phyloP scores from a whole-genome alignment of 2,888 invertebrate genomes.

The Chaetoderma sp. region DNA sequence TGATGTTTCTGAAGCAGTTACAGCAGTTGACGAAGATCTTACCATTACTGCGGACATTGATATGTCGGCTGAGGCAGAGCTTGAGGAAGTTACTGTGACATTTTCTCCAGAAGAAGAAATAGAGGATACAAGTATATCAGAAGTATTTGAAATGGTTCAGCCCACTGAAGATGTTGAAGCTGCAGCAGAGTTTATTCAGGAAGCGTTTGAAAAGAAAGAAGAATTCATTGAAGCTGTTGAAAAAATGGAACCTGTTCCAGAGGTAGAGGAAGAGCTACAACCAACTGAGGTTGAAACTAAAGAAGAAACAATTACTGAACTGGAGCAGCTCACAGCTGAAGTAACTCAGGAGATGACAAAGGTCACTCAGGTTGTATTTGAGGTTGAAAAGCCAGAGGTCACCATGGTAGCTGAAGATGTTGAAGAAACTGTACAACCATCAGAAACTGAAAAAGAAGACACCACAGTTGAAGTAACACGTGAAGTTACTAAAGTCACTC shows the following conservation, averaged over 20 bases:
- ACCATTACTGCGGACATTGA: not conserved
- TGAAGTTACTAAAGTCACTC: conserved; percentile 12
- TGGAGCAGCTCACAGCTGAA: no score
- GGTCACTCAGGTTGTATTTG: not conserved
- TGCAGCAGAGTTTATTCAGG: conserved; percentile 10
- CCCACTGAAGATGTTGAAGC: conserved; percentile 7
- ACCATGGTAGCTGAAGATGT: not conserved
- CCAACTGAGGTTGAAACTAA: not conserved
- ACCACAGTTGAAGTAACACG: not conserved
- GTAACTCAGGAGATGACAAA: not conserved
- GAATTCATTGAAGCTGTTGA: not conserved
- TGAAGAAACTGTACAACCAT: not conserved
- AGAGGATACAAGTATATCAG: conserved; percentile 21
- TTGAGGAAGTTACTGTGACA: not conserved
- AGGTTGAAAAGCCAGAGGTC: not conserved
- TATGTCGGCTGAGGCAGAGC: not conserved
- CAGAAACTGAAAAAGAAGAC: conserved; percentile 8
- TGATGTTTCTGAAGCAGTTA: not conserved
- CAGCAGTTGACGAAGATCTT: not conserved
- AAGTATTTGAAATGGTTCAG: conserved; percentile 29
- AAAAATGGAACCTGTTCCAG: not conserved
- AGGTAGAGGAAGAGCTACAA: not conserved
- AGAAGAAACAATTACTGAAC: not conserved
- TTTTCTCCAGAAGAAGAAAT: not conserved
- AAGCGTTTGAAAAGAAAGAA: not conserved